Evolutionary conservation across 2,888 invertebrate genomes (phyloP).

Genomic region (Nymphalis urticae): DNA sequence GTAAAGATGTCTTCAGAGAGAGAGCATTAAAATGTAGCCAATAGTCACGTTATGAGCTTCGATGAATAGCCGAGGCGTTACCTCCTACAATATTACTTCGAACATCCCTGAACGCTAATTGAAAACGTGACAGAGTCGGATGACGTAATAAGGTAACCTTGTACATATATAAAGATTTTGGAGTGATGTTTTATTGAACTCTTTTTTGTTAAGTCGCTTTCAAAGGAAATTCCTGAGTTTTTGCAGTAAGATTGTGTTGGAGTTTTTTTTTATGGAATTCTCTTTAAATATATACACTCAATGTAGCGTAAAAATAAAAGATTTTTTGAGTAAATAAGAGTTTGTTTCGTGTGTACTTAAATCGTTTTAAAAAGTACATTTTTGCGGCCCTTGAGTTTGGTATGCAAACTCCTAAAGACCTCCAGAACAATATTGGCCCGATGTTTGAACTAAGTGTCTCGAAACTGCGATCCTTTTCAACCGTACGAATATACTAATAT

Average conservation of each 20-base stretch:
- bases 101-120: constrained; percentile 66
- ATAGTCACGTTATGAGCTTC: constrained; percentile 33
- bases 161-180: constrained; percentile 27
- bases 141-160: constrained; percentile 44
- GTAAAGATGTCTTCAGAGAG: constrained; percentile 28
- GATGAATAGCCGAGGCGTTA: constrained; percentile 35
- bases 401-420: background rate
- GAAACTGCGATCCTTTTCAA: no score
- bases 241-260: no score
- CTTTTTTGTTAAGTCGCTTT: background rate
- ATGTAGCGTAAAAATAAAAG: no score
- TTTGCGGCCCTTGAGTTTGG: background rate
- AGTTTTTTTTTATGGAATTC: no score
- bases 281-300: no score
- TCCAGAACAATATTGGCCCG: background rate
- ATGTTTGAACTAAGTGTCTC: background rate
- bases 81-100: constrained; percentile 39
- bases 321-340: no score
- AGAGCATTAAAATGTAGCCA: constrained; percentile 31
- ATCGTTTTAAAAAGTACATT: background rate
- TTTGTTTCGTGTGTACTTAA: background rate
- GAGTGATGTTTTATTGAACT: constrained; percentile 8
- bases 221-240: no score
- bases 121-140: constrained; percentile 66
- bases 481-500: no score